phyloP scores from a whole-genome alignment of 2,888 invertebrate genomes.

The Mesochorus sp. region DNA sequence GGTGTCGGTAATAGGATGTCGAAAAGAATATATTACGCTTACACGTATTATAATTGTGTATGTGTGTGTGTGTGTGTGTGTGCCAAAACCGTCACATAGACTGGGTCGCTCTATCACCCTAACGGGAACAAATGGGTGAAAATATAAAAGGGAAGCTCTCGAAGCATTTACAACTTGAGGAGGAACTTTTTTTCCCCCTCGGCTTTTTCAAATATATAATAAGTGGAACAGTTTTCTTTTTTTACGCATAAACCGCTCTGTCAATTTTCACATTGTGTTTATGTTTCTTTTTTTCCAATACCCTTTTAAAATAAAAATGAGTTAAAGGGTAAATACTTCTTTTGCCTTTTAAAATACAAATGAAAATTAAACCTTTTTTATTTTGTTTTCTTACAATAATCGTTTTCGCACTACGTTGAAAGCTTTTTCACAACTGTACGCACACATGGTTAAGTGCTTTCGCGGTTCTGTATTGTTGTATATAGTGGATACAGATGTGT shows the following conservation, averaged over 20 bases:
- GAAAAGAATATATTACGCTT: conserved; percentile 11
- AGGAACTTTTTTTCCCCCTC: background rate
- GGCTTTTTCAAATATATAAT: background rate
- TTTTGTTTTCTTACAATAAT: background rate
- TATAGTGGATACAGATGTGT: too few species aligned
- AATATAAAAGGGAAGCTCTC: conserved; percentile 25
- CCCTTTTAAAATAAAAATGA: background rate
- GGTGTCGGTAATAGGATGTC: conserved; percentile 24
- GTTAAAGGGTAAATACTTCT: background rate
- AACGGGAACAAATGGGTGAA: background rate
- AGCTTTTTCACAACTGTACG: conserved; percentile 24
- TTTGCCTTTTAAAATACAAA: background rate
- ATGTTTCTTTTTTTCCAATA: background rate
- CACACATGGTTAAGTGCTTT: conserved; percentile 26
- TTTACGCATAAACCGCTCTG: background rate
- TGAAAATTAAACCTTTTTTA: too few species aligned
- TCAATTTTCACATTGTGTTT: background rate
- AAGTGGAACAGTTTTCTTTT: background rate
- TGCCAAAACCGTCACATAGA: background rate
- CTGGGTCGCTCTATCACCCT: background rate
- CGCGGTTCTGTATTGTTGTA: background rate
- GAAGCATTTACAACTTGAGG: background rate
- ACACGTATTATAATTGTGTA: background rate
- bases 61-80: too few species aligned
- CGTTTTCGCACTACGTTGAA: conserved; percentile 3